Conservation (phyloP, 2,888 invertebrate species). For the Hirudinaria manillensis region DNA sequence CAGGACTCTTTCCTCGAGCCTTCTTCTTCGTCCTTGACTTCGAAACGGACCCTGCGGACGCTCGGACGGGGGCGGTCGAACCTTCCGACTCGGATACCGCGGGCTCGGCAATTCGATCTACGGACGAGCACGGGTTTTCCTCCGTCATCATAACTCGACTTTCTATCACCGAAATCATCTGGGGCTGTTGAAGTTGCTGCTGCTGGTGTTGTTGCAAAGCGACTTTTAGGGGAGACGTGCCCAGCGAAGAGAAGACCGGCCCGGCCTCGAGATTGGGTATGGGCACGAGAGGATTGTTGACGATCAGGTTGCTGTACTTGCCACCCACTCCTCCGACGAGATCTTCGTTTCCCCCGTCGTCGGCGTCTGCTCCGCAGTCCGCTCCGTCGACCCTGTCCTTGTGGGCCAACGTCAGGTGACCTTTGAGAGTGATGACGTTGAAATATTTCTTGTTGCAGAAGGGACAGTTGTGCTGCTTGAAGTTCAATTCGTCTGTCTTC, state of each 20-base stretch:
- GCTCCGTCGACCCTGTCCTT: conserved; percentile 27
- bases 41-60: background rate
- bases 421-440: conserved; percentile 35
- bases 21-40: background rate
- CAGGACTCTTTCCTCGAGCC: background rate
- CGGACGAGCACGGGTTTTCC: background rate
- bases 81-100: background rate
- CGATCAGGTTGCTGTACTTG: conserved; percentile 9
- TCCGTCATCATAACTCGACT: background rate
- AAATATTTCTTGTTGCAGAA: conserved; percentile 34
- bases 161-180: background rate
- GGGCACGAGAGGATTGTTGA: conserved; percentile 21
- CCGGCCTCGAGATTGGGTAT: conserved; percentile 23
- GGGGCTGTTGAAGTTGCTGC: background rate
- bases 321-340: background rate
- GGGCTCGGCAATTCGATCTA: background rate
- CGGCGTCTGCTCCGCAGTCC: background rate
- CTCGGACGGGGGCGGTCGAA: background rate
- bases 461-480: conserved; percentile 34
- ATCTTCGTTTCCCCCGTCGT: conserved; percentile 7
- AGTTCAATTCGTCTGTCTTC: conserved; percentile 35
- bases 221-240: conserved; percentile 10
- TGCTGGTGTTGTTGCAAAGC: conserved; percentile 7
- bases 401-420: conserved; percentile 34
- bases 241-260: background rate